Conservation (phyloP, 2,888 invertebrate genomes). For the Nymphalis c-album region DNA sequence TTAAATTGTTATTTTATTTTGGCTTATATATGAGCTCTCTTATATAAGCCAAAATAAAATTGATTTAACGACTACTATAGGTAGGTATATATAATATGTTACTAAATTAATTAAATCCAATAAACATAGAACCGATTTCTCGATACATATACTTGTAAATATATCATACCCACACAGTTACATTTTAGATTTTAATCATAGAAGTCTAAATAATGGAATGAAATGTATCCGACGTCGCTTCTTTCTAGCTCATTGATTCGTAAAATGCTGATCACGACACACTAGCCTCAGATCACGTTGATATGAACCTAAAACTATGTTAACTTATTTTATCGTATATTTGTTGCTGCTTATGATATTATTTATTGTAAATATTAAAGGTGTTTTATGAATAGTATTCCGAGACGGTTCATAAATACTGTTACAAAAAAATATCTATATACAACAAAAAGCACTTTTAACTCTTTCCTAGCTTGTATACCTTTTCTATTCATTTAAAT, state of each 20-base stretch:
- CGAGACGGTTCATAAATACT: neutral
- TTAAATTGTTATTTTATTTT: no score
- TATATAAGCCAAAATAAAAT: no score
- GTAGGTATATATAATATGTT: no score
- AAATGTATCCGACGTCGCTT: neutral
- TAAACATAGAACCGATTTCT: no score
- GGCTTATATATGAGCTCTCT: no score
- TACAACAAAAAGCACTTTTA: neutral
- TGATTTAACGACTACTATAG: no score
- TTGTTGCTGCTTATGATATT: no score
- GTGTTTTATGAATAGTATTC: no score
- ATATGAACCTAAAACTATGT: neutral
- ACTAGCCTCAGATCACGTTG: neutral
- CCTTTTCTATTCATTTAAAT: neutral
- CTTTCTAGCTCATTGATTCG: neutral
- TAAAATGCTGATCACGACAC: neutral
- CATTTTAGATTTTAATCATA: neutral
- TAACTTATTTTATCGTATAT: no score
- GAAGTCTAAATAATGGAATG: neutral
- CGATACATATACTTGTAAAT: neutral
- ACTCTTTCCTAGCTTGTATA: neutral
- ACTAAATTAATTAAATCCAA: no score
- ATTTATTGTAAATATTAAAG: no score
- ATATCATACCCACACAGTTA: neutral
- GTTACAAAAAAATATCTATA: slow-evolving; percentile 1